These are phyloP conservation scores for Littorina saxatilis DNA, from an alignment of 1,140 invertebrate genomes.

Conservation along the genomic window DNA sequence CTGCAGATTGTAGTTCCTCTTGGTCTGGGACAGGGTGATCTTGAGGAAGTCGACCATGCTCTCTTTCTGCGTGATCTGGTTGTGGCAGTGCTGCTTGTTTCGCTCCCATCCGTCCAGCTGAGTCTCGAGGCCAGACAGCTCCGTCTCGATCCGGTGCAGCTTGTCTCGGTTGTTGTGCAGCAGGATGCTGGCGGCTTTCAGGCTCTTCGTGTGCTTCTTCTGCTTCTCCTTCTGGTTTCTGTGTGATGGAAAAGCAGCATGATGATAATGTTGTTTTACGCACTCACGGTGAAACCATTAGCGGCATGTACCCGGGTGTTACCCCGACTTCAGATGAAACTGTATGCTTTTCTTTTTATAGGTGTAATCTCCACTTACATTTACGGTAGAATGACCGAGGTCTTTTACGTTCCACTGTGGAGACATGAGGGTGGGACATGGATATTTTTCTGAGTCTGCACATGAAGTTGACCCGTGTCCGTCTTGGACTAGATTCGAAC, in stretches of 20 bases:
- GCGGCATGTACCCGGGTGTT: too few relatives aligned
- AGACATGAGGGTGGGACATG: too few relatives aligned
- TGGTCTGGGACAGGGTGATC: conserved; percentile 69
- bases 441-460: too few relatives aligned
- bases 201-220: conserved; percentile 65
- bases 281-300: too few relatives aligned
- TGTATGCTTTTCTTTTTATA: too few relatives aligned
- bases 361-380: too few relatives aligned
- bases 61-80: conserved; percentile 70
- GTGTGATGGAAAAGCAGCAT: neutral
- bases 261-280: too few relatives aligned
- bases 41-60: conserved; percentile 73
- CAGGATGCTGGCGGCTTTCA: conserved; percentile 63
- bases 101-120: conserved; percentile 58
- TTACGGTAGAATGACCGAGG: too few relatives aligned
- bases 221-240: conserved; percentile 65
- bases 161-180: conserved; percentile 70
- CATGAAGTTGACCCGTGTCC: too few relatives aligned
- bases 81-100: conserved; percentile 57
- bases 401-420: too few relatives aligned
- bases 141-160: conserved; percentile 65
- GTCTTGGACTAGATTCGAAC: too few relatives aligned
- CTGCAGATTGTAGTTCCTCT: conserved; percentile 71
- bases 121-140: conserved; percentile 65
- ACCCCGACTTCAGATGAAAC: too few relatives aligned